A percentile compares a stretch with the other conserved stretches of the same genome.
These are phyloP conservation scores for Cheilosia grossa DNA, from an alignment of 2,888 invertebrate genomes.

Conservation along the genomic window DNA sequence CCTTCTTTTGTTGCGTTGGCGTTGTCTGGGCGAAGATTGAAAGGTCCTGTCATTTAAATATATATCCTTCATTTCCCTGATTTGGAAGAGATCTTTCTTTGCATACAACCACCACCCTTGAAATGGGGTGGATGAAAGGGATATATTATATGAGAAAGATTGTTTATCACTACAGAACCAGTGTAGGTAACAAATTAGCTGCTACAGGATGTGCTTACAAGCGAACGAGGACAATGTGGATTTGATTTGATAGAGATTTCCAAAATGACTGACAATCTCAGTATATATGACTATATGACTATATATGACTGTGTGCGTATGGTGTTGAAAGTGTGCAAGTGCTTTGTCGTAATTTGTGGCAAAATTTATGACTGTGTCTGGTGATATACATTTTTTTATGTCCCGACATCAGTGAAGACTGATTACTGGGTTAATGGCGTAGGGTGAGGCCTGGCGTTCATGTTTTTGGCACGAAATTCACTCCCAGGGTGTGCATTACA, in stretches of 20 bases:
- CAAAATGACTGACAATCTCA: background rate
- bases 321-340: constrained; percentile 57
- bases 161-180: constrained; percentile 56
- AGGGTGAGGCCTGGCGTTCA: no score
- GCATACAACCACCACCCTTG: constrained; percentile 44
- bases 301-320: background rate
- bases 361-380: constrained; percentile 55
- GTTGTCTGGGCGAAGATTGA: constrained; percentile 64
- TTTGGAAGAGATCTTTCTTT: constrained; percentile 67
- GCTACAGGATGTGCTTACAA: constrained; percentile 59
- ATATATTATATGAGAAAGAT: constrained; percentile 67
- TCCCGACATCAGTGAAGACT: constrained; percentile 43
- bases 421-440: constrained; percentile 36
- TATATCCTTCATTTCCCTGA: constrained; percentile 75
- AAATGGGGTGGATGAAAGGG: constrained; percentile 66
- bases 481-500: background rate
- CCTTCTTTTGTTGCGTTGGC: constrained; percentile 16
- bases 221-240: constrained; percentile 57
- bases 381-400: constrained; percentile 44
- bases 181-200: constrained; percentile 66
- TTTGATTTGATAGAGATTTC: constrained; percentile 58
- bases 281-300: no score
- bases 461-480: background rate
- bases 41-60: constrained; percentile 75
- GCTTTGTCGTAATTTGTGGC: constrained; percentile 64